Base-by-base conservation (phyloP, 2,888 invertebrate genomes). In the Venusia cambrica region DNA sequence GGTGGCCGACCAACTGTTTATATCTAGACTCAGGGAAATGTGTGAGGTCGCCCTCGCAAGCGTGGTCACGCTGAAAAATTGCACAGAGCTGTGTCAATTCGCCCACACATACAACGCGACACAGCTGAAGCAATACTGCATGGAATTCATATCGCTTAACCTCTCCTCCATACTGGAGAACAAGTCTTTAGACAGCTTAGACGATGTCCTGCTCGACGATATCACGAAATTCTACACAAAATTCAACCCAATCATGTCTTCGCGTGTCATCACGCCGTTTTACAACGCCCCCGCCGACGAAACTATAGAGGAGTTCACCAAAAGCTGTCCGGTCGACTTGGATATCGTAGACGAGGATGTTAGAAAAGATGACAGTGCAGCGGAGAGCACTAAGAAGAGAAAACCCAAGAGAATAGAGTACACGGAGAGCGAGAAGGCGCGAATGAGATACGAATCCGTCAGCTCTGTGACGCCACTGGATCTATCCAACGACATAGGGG, bases 101-200 rank as follows among this genome's bases (percentile, higher is more conserved):
- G 91, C 95, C 0, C 88, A 89, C 45, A 89, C 91, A 4, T 95
- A 94, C 75, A 94, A 95, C 63, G 94, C 95, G 2, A 64, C 76
- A 0, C 90, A 94, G 48, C 78, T 97, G 5, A 93, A 93, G 71
- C 76, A 79, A 5, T 91, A 90, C 39, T 93, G 93, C 65, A 90
- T 94, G 89, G 92, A 94, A 57, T 96, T 92, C 59, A 92, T 96
- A 38, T 90, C 90, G 2, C 81, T 93, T 26, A 97, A 97, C 73
- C 70, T 96, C 20, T 80, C 92, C 2, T 88, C 92, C 7, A 76
- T 96, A 5, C 74, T 96, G 3, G 93, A 94, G 69, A 89, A 89
- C 48, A 89, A 90, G 57, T 78, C 88, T 13, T 73, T 95, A 28
- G 93, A 94, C 41, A 70, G 84, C 6, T 66, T 94, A 34, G 91